Evolutionary conservation across 2,888 invertebrate species (phyloP).

Genomic region (Melinaea menophilus): DNA sequence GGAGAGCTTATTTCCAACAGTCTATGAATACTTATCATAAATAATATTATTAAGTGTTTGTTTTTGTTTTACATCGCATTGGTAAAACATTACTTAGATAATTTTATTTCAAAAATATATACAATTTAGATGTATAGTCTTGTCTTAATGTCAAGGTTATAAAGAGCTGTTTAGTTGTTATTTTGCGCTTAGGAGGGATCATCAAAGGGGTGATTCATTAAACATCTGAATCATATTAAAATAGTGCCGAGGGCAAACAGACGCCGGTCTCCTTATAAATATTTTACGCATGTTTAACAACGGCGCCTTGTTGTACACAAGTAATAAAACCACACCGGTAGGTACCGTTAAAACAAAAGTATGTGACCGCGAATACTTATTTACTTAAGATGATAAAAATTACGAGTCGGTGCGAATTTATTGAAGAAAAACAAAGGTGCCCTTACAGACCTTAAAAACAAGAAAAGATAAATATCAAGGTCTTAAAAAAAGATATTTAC

Average conservation of each 20-base stretch:
- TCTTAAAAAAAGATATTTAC: background rate
- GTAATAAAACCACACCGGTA: constrained; percentile 1
- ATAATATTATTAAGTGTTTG: too few relatives aligned
- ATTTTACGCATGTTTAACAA: constrained; percentile 17
- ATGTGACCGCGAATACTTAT: background rate
- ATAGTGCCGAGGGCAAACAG: constrained; percentile 28
- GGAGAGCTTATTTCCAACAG: too few relatives aligned
- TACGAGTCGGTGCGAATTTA: background rate
- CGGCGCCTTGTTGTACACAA: background rate
- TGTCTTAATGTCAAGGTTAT: background rate
- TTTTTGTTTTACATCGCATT: too few relatives aligned
- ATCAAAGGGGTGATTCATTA: constrained; percentile 66
- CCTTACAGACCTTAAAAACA: too few relatives aligned
- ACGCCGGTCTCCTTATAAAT: constrained; percentile 20
- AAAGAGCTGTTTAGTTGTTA: background rate
- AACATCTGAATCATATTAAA: constrained; percentile 38
- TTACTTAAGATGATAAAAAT: background rate
- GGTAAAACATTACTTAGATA: too few relatives aligned
- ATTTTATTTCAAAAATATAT: too few relatives aligned
- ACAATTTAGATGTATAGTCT: too few relatives aligned
- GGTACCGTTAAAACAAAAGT: background rate
- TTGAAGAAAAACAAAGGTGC: constrained; percentile 10
- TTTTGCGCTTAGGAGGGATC: constrained; percentile 37
- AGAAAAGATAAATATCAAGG: too few relatives aligned
- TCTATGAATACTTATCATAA: too few relatives aligned